These are phyloP conservation scores for Leucoraja ocellata DNA, from an alignment of 2,797 vertebrate species.

Conservation along the genomic window DNA sequence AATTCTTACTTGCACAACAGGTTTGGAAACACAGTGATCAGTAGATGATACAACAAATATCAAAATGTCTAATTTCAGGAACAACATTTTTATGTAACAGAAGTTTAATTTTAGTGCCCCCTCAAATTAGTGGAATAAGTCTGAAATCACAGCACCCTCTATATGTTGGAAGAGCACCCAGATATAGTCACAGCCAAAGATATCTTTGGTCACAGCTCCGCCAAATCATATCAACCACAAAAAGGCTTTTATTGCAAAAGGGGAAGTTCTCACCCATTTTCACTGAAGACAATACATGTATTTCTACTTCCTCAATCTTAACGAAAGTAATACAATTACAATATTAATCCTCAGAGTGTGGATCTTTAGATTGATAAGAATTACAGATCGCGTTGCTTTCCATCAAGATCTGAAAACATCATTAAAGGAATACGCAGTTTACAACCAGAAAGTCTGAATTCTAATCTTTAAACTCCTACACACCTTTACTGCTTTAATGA, in stretches of 20 bases:
- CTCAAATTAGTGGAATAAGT: background rate
- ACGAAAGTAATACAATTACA: background rate
- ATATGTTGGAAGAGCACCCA: background rate
- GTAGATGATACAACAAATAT: no score
- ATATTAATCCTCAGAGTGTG: background rate
- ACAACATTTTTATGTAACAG: background rate
- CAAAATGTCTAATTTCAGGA: background rate
- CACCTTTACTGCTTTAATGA: background rate
- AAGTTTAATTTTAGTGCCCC: background rate
- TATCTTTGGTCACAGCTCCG: background rate
- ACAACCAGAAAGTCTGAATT: background rate
- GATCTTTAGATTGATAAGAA: background rate
- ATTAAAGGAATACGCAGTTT: background rate
- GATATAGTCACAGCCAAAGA: background rate
- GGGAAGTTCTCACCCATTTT: background rate
- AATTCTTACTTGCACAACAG: no score
- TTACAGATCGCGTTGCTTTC: background rate
- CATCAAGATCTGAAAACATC: background rate
- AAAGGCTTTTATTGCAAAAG: background rate
- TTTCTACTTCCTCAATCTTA: background rate
- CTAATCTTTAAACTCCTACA: background rate
- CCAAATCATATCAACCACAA: background rate
- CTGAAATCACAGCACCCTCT: background rate
- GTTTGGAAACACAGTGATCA: no score
- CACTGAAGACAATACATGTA: background rate